Evolutionary conservation across 2,888 invertebrate species (phyloP).

Genomic region (Synanthedon formicaeformis): DNA sequence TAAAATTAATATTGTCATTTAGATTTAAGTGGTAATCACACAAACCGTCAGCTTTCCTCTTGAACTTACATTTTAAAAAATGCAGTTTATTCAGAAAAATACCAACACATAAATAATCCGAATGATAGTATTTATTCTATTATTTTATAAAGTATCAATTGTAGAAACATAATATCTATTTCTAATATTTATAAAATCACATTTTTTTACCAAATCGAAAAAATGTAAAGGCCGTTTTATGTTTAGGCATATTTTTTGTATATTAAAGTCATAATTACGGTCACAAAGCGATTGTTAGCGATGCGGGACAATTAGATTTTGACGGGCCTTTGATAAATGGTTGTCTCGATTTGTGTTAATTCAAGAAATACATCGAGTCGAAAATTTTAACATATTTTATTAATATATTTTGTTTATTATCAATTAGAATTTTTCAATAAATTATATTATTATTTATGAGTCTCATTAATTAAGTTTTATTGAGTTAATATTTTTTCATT

Average conservation of each 20-base stretch:
- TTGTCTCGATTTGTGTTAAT: slow-evolving; percentile 25
- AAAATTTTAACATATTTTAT: not conserved
- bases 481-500: no score
- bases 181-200: slow-evolving; percentile 49
- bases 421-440: no score
- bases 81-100: no score
- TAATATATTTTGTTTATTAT: no score
- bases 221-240: slow-evolving; percentile 43
- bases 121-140: no score
- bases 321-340: slow-evolving; percentile 67
- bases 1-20: not conserved
- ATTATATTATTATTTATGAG: no score
- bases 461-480: no score
- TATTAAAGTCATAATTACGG: slow-evolving; percentile 64
- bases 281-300: slow-evolving; percentile 62
- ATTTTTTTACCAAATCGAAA: slow-evolving; percentile 32
- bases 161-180: slow-evolving; percentile 18
- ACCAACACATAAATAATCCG: no score
- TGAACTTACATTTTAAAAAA: no score
- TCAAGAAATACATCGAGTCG: slow-evolving; percentile 29
- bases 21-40: no score
- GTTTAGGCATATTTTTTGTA: slow-evolving; percentile 23
- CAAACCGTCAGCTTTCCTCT: no score
- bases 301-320: slow-evolving; percentile 69
- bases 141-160: slow-evolving; percentile 10